Evolutionary conservation across 2,113 vertebrate species (phyloP).

Genomic region (Geococcyx californianus): DNA sequence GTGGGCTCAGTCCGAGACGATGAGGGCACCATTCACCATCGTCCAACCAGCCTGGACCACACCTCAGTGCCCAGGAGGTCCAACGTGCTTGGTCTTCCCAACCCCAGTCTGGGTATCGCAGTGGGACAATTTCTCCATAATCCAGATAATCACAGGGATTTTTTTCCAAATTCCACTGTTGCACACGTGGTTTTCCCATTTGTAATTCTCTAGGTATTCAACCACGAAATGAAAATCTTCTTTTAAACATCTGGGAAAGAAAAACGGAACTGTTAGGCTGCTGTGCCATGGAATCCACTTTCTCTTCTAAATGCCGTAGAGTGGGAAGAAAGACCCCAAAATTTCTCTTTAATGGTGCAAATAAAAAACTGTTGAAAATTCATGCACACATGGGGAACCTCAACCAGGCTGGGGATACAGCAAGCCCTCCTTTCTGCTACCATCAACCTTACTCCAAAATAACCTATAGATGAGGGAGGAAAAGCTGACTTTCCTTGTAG

Average conservation of each 20-base stretch:
- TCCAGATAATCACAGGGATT: accelerated
- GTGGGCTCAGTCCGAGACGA: neutral
- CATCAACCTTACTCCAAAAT: neutral
- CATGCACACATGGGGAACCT: neutral
- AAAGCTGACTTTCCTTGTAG: neutral
- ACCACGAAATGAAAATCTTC: neutral
- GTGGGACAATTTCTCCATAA: accelerated
- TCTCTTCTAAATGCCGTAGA: neutral
- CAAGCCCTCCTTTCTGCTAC: neutral
- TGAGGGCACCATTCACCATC: neutral
- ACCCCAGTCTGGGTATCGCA: accelerated
- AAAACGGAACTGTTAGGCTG: neutral
- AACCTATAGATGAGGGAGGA: accelerated
- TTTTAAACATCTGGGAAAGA: neutral
- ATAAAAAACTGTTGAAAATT: neutral
- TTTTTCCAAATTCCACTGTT: neutral
- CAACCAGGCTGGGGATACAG: too few species aligned
- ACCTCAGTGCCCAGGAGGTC: neutral
- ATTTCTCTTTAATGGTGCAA: neutral
- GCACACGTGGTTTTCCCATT: accelerated
- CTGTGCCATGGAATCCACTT: neutral
- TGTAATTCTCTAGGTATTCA: neutral
- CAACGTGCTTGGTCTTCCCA: neutral
- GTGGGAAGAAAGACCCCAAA: neutral
- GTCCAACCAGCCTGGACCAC: accelerated